Evolutionary conservation across 2,113 vertebrate species (phyloP).

Genomic region (Mus pahari): DNA sequence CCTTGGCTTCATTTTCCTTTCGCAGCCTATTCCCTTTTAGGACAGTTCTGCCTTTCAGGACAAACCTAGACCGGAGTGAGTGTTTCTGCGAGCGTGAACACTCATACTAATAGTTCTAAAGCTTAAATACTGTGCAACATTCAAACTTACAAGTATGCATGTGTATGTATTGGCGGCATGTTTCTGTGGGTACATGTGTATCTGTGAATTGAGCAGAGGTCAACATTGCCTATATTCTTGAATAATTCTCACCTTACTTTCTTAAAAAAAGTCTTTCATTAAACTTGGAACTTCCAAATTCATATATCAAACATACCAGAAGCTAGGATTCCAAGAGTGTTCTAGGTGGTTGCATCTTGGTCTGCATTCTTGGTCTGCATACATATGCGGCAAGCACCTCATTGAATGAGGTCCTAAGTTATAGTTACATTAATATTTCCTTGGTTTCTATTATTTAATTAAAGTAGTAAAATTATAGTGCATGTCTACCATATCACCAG

Average conservation of each 20-base stretch:
- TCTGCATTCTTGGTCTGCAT: fast-evolving
- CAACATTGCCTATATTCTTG: not conserved
- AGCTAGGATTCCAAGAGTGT: not conserved
- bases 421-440: not conserved
- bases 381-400: too few species aligned
- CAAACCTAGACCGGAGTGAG: too few species aligned
- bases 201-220: not conserved
- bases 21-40: too few species aligned
- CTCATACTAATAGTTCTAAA: not conserved
- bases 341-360: too few species aligned
- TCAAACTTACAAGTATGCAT: not conserved
- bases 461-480: not conserved
- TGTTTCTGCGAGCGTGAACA: too few species aligned
- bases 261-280: not conserved
- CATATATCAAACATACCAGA: too few species aligned
- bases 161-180: not conserved
- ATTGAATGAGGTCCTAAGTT: not conserved
- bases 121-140: not conserved
- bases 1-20: too few species aligned
- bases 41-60: too few species aligned
- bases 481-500: not conserved
- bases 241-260: not conserved
- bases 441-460: not conserved
- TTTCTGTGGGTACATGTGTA: not conserved
- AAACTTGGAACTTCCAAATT: not conserved